phyloP scores from a whole-genome alignment of 1,140 invertebrate species.

The Aradophagus sp. region DNA sequence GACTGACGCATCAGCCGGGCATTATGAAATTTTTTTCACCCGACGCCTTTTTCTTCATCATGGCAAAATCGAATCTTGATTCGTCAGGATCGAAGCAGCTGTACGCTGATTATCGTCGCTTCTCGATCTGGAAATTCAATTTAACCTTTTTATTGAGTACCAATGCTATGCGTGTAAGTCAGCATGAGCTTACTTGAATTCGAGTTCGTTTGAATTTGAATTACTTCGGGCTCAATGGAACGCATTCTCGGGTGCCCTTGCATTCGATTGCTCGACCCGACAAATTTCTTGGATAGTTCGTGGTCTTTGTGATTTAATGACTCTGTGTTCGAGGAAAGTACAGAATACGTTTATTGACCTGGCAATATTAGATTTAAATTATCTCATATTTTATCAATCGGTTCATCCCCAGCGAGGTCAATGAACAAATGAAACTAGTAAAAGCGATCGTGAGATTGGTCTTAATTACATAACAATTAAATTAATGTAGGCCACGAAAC shows the following conservation, averaged over 20 bases:
- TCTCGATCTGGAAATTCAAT: constrained; percentile 56
- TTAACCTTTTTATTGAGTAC: constrained; percentile 58
- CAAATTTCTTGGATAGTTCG: constrained; percentile 51
- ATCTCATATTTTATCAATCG: constrained; percentile 2
- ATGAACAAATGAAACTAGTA: no score
- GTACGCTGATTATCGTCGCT: constrained; percentile 49
- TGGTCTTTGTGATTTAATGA: constrained; percentile 52
- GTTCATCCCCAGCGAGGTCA: no score
- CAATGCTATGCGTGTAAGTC: constrained; percentile 55
- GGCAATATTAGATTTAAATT: constrained; percentile 8
- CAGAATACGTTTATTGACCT: constrained; percentile 20
- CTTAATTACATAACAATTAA: no score
- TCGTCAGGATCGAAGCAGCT: constrained; percentile 37
- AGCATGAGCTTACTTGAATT: constrained; percentile 54
- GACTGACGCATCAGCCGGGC: constrained; percentile 8
- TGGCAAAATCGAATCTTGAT: constrained; percentile 36
- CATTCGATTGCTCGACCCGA: constrained; percentile 45
- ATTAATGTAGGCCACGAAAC: no score
- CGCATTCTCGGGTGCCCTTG: constrained; percentile 38
- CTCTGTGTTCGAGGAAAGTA: constrained; percentile 12
- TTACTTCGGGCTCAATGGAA: constrained; percentile 54
- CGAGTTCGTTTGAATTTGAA: constrained; percentile 58
- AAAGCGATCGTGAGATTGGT: no score
- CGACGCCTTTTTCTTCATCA: constrained; percentile 7
- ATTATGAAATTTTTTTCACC: constrained; percentile 20